Base-by-base conservation (phyloP, 64 coral and sea anemone species). In the Anthopleura sola region DNA sequence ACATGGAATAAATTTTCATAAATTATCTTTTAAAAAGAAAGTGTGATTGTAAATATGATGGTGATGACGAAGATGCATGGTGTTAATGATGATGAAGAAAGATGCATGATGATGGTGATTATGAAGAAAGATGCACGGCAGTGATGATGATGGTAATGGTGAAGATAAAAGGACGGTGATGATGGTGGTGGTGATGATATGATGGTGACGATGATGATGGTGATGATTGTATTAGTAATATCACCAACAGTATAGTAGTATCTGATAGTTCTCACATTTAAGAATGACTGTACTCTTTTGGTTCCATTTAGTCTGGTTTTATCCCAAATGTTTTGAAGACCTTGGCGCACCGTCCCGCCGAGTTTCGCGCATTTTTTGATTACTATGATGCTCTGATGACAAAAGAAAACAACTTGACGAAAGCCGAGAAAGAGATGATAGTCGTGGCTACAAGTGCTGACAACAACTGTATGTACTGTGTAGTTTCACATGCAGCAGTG, bases 391-490 rank as follows among this genome's bases (percentile, higher is more conserved):
- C 91, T 18, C 31, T 97, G 81, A 97, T 97, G 91, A 48, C 84
- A 23, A 93, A 87, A 86, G 95, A 97, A 1, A 87, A 91, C 17
- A 93, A 93, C 60, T 88, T 97, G 5, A 78, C 91, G 26, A 97
- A 97, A 56, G 95, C 95, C 1, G 95, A 97, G 81, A 93, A 87
- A 74, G 95, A 97, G 34, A 93, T 97, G 95, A 85, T 97, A 44
- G 95, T 97, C 0, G 90, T 90, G 14, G 88, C 95, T 19, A 97
- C 95, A 38, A 97, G 95, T 82, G 88, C 95, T 16, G 91, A 87
- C 44, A 97, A 97, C 39, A 97, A 93, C 88, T 97, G 95, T 49
- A 91, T 93, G 91, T 97, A 97, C 81, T 97, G 95, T 76, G 87
- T 97, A 56, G 75, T 97, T 8, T 82, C 95, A 29, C 95, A 97